Evolutionary conservation across 2,888 invertebrate species (phyloP).

Genomic region (Emmelina monodactyla): DNA sequence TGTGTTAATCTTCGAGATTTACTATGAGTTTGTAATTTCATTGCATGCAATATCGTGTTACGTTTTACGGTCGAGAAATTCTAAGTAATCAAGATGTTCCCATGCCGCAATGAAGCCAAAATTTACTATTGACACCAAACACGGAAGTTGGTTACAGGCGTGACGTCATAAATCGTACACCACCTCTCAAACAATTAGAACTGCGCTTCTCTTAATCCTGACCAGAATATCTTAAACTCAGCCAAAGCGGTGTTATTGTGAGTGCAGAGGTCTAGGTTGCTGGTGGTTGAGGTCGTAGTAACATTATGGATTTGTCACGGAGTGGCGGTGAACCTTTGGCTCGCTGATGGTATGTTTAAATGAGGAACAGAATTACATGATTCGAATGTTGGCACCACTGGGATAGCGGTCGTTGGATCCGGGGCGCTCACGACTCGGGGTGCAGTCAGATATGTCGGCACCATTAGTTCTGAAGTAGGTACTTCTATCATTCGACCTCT

Average conservation of each 20-base stretch:
- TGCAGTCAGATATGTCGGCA: too few relatives aligned
- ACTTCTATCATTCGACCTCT: too few relatives aligned
- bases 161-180: constrained; percentile 42
- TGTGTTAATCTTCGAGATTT: too few relatives aligned
- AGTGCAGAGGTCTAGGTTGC: constrained; percentile 17
- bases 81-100: too few relatives aligned
- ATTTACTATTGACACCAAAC: constrained; percentile 6
- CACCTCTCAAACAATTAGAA: constrained; percentile 41
- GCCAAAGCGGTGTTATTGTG: constrained; percentile 10
- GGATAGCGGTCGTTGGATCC: constrained; percentile 1
- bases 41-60: too few relatives aligned
- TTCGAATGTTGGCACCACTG: constrained; percentile 9
- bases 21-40: too few relatives aligned
- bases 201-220: constrained; percentile 31
- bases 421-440: constrained; percentile 3
- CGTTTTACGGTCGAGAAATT: too few relatives aligned
- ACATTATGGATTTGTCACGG: constrained; percentile 47
- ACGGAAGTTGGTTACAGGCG: constrained; percentile 27
- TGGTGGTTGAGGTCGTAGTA: constrained; percentile 26
- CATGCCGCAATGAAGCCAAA: too few relatives aligned
- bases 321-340: constrained; percentile 24
- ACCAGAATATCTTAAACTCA: constrained; percentile 20
- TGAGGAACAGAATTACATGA: constrained; percentile 12
- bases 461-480: too few relatives aligned
- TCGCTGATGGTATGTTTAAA: constrained; percentile 23